Evolutionary conservation across 1,140 invertebrate genomes (phyloP).

Genomic region (Arctopsyche grandis): DNA sequence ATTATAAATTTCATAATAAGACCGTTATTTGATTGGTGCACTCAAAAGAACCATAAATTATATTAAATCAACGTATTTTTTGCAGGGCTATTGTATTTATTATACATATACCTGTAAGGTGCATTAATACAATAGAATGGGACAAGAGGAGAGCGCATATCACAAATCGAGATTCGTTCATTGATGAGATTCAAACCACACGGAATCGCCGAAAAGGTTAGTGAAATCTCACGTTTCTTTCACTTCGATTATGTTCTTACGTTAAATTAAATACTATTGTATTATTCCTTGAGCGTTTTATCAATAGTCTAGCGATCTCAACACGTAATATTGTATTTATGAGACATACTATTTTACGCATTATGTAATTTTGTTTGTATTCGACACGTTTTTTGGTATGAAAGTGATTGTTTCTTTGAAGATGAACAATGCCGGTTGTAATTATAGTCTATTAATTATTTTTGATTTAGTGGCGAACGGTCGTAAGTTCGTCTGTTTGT

Average conservation of each 20-base stretch:
- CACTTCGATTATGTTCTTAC: constrained; percentile 4
- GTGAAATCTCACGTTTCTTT: constrained; percentile 12
- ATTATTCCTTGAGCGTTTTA: not conserved
- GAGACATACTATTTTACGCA: not conserved
- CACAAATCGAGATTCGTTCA: no score
- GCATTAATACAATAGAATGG: no score
- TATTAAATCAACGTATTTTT: no score
- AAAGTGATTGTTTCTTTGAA: not conserved
- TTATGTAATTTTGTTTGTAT: not conserved
- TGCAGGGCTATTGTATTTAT: no score
- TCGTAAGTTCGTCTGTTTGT: not conserved
- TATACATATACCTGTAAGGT: no score
- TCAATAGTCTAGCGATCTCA: not conserved
- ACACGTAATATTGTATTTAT: not conserved
- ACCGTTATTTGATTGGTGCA: no score
- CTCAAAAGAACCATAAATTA: no score
- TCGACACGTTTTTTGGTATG: not conserved
- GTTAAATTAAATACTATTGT: not conserved
- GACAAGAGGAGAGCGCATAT: no score
- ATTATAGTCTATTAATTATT: not conserved
- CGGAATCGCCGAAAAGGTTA: not conserved
- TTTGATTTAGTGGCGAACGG: not conserved
- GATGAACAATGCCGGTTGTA: not conserved
- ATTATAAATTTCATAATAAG: not conserved
- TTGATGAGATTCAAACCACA: no score